A percentile compares a stretch with the other conserved stretches of the same genome.
Evolutionary conservation across 2,113 vertebrate species (phyloP).

Genomic region (Oreochromis spilurus): DNA sequence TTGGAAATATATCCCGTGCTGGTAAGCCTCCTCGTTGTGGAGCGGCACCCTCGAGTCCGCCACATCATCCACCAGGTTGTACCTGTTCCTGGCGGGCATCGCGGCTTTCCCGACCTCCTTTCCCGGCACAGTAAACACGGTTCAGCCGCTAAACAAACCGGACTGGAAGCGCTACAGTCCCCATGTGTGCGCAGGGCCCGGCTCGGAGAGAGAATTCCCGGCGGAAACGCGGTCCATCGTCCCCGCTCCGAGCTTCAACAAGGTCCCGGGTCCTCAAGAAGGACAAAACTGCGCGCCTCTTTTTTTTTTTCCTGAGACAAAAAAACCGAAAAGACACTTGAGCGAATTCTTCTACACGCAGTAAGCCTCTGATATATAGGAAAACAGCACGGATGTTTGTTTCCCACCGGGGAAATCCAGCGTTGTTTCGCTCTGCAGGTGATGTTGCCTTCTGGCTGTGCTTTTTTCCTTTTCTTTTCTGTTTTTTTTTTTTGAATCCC

Average conservation of each 20-base stretch:
- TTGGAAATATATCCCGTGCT: constrained; percentile 87
- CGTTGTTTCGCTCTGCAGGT: background rate
- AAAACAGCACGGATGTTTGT: background rate
- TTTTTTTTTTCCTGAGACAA: background rate
- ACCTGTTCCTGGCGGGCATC: constrained; percentile 85
- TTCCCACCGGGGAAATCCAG: background rate
- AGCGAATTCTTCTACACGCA: background rate
- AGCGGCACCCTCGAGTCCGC: constrained; percentile 84
- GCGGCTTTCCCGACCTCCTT: background rate
- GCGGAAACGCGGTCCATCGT: constrained; percentile 47
- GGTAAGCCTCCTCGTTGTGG: constrained; percentile 88
- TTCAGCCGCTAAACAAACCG: background rate
- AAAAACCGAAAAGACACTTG: background rate
- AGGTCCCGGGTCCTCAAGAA: constrained; percentile 42
- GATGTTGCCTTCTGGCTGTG: background rate
- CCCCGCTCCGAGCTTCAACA: background rate
- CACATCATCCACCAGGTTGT: constrained; percentile 91
- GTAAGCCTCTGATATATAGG: background rate
- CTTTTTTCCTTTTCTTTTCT: background rate
- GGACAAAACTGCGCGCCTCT: constrained; percentile 32
- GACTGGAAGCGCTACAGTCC: background rate
- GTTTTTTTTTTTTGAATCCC: background rate
- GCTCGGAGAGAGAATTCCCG: background rate
- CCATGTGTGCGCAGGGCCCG: background rate
- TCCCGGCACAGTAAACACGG: background rate